Conservation (phyloP, 2,888 invertebrate species). For the Hypercompe scribonia region DNA sequence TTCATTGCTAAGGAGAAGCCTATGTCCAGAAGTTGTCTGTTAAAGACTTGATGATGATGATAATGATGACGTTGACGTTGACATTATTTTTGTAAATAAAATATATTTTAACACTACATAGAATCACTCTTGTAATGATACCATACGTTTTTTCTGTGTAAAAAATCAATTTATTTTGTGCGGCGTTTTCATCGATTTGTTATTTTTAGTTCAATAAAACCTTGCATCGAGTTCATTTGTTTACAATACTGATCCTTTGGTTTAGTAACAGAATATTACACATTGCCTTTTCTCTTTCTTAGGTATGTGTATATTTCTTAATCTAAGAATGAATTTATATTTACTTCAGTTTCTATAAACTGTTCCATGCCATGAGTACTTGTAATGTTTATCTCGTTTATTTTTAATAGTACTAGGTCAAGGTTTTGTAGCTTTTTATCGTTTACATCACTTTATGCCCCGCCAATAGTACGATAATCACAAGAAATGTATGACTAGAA, state of each 20-base stretch:
- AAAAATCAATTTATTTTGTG: slow-evolving; percentile 45
- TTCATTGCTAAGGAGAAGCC: too few relatives aligned
- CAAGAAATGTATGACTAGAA: too few relatives aligned
- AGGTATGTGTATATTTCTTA: not conserved
- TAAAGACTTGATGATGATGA: too few relatives aligned
- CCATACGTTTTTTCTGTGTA: slow-evolving; percentile 28
- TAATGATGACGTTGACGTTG: too few relatives aligned
- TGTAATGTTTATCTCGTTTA: not conserved
- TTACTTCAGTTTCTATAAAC: too few relatives aligned
- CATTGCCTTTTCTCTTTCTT: not conserved
- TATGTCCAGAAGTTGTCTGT: too few relatives aligned
- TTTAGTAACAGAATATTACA: slow-evolving; percentile 19
- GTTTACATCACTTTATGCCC: too few relatives aligned
- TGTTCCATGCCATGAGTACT: not conserved
- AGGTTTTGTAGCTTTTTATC: too few relatives aligned
- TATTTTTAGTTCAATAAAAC: not conserved
- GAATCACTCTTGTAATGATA: not conserved
- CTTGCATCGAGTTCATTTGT: too few relatives aligned
- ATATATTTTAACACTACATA: not conserved
- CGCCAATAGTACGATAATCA: too few relatives aligned
- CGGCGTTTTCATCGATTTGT: slow-evolving; percentile 34
- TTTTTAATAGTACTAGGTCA: too few relatives aligned
- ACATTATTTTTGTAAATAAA: slow-evolving; percentile 20
- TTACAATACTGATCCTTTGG: slow-evolving; percentile 4
- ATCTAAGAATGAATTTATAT: too few relatives aligned